Evolutionary conservation across 2,797 vertebrate genomes (phyloP).

Genomic region (Momotus momota): DNA sequence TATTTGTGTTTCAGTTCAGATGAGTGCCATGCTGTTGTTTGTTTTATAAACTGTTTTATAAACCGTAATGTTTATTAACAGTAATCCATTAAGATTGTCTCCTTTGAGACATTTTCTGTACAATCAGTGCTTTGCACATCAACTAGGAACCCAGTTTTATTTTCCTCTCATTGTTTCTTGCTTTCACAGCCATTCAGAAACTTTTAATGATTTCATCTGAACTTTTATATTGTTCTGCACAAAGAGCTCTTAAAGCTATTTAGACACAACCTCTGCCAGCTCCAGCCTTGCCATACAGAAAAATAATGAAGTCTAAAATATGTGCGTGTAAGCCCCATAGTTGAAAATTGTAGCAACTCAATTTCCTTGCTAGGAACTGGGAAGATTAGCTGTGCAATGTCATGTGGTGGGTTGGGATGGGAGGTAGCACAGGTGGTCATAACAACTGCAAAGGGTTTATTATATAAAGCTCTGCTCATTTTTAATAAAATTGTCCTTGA

Average conservation of each 20-base stretch:
- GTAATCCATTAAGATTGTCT: slow-evolving; percentile 44
- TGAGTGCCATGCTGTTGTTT: slow-evolving; percentile 56
- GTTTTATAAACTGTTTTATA: slow-evolving; percentile 65
- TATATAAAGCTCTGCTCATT: slow-evolving; percentile 47
- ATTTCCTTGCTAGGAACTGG: slow-evolving; percentile 39
- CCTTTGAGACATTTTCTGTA: slow-evolving; percentile 26
- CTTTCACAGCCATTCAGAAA: background rate
- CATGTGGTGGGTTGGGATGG: background rate
- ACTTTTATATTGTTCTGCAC: background rate
- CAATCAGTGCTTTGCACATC: background rate
- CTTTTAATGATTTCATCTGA: background rate
- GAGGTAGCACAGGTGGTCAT: slow-evolving; percentile 54
- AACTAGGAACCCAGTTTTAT: background rate
- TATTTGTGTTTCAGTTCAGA: slow-evolving; percentile 44
- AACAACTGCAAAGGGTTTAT: slow-evolving; percentile 55
- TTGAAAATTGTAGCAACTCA: slow-evolving; percentile 30
- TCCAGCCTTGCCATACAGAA: background rate
- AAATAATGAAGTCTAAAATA: slow-evolving; percentile 31
- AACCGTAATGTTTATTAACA: slow-evolving; percentile 59
- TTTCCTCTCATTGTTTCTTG: background rate
- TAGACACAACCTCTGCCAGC: background rate
- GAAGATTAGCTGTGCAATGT: slow-evolving; percentile 36
- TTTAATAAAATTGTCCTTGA: slow-evolving; percentile 71
- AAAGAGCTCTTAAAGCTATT: background rate
- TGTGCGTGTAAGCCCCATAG: background rate